These are phyloP conservation scores for Subacronicta megacephala DNA, from an alignment of 2,888 invertebrate genomes.

Conservation along the genomic window DNA sequence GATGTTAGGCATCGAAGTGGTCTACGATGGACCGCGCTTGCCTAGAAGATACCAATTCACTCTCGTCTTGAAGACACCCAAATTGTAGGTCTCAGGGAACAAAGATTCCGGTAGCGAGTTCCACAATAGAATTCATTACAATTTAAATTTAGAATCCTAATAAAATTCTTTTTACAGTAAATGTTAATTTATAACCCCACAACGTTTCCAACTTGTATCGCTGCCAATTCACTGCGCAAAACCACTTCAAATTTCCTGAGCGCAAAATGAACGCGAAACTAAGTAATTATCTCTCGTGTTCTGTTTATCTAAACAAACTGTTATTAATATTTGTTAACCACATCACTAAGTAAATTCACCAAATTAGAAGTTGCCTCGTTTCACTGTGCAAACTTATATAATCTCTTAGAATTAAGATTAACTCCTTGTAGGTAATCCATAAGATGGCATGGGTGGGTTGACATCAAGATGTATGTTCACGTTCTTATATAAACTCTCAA, in stretches of 20 bases:
- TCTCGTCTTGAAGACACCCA: too few relatives aligned
- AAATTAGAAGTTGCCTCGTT: conserved; percentile 21
- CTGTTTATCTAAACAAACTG: background rate
- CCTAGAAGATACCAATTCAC: too few relatives aligned
- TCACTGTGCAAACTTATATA: conserved; percentile 24
- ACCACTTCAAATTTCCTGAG: background rate
- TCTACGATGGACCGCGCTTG: too few relatives aligned
- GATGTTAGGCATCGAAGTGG: too few relatives aligned
- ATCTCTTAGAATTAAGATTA: conserved; percentile 11
- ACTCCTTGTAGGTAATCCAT: conserved; percentile 19
- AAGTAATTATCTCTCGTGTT: background rate
- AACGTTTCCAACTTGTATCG: background rate
- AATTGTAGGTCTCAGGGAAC: too few relatives aligned
- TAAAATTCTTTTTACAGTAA: too few relatives aligned
- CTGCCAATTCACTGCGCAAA: conserved; percentile 1
- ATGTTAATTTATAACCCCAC: too few relatives aligned
- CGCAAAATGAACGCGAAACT: background rate
- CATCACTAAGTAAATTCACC: conserved; percentile 8
- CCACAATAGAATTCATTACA: too few relatives aligned
- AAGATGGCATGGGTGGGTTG: conserved; percentile 1
- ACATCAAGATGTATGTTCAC: background rate
- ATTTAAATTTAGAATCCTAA: too few relatives aligned
- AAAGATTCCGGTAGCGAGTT: too few relatives aligned
- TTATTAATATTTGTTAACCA: conserved; percentile 3
- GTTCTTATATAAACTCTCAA: too few relatives aligned